Evolutionary conservation across 2,113 vertebrate species (phyloP).

Genomic region (Chamaea fasciata): DNA sequence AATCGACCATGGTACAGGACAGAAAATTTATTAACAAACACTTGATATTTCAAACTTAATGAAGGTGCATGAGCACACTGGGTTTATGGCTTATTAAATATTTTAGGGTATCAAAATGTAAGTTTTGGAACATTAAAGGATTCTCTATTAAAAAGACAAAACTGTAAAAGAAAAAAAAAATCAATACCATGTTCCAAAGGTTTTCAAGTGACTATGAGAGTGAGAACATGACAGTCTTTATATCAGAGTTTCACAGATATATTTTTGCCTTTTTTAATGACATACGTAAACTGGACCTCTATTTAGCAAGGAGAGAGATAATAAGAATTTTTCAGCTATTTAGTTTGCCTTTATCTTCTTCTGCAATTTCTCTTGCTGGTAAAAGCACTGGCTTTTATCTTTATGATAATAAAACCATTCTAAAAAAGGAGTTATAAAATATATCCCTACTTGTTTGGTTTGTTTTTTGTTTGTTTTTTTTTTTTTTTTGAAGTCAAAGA

Average conservation of each 20-base stretch:
- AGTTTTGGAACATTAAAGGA: background rate
- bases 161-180: background rate
- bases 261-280: background rate
- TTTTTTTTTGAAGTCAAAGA: background rate
- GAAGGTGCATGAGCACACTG: background rate
- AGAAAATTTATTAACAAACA: background rate
- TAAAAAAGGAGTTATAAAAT: background rate
- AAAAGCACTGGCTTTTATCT: background rate
- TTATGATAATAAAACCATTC: background rate
- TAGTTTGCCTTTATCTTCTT: background rate
- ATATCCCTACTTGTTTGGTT: background rate
- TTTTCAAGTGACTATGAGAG: background rate
- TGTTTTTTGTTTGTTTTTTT: too few species aligned
- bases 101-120: background rate
- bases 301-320: background rate
- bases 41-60: background rate
- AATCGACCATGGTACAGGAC: accelerated
- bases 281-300: background rate
- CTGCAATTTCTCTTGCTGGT: background rate
- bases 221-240: background rate
- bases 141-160: background rate
- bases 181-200: background rate
- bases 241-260: background rate
- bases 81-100: background rate
- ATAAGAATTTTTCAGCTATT: background rate